phyloP scores from a whole-genome alignment of 2,888 invertebrate genomes.

The Andrena marginata region DNA sequence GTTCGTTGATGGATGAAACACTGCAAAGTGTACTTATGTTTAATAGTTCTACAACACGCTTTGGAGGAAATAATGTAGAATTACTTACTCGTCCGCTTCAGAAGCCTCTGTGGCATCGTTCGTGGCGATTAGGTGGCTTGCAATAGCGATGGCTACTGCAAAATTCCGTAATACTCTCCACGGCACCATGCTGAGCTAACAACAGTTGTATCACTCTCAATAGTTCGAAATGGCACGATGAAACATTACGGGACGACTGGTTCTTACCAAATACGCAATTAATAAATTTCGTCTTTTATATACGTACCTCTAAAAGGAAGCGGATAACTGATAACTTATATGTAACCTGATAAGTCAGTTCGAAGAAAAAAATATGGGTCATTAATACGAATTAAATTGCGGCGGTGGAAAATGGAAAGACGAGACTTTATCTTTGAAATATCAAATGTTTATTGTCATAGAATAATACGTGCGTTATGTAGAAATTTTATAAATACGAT shows the following conservation, averaged over 20 bases:
- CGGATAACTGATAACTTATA: conserved; percentile 73
- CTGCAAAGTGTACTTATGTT: conserved; percentile 6
- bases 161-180: conserved; percentile 18
- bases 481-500: neutral
- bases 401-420: no score
- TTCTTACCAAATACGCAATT: conserved; percentile 24
- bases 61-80: neutral
- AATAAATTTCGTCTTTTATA: conserved; percentile 62
- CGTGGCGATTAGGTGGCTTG: neutral
- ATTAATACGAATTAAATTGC: conserved; percentile 5
- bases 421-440: neutral
- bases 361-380: conserved; percentile 66
- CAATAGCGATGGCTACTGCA: conserved; percentile 18
- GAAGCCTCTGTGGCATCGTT: conserved; percentile 9
- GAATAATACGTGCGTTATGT: conserved; percentile 1
- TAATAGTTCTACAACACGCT: neutral
- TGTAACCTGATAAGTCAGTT: conserved; percentile 72
- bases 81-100: conserved; percentile 42
- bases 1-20: conserved; percentile 7
- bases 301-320: conserved; percentile 74
- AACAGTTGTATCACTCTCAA: neutral
- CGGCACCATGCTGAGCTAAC: conserved; percentile 41
- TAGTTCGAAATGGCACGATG: neutral
- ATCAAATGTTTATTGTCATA: conserved; percentile 34
- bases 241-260: neutral